These are phyloP conservation scores for Epicauta chinensis DNA, from an alignment of 1,140 invertebrate species.

Conservation along the genomic window DNA sequence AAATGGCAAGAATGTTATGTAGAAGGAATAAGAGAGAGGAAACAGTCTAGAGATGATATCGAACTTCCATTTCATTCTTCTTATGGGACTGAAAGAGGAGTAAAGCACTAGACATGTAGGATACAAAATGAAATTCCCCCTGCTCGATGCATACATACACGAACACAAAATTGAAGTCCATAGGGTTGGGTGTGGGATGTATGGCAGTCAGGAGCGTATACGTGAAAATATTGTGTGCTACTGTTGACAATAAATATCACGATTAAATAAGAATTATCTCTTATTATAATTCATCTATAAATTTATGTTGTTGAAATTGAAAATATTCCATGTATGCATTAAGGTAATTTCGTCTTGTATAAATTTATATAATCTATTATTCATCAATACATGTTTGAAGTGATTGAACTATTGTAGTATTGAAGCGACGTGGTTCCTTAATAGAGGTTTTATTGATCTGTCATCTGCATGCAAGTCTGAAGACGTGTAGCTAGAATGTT, in stretches of 20 bases:
- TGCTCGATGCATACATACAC: constrained; percentile 34
- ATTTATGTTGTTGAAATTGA: no score
- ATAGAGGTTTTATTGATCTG: constrained; percentile 23
- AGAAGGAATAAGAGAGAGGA: constrained; percentile 9
- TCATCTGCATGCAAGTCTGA: constrained; percentile 16
- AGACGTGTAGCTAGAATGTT: constrained; percentile 10
- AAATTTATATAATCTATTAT: no score
- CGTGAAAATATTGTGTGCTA: no score
- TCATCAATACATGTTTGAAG: no score
- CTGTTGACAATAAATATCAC: no score
- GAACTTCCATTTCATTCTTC: constrained; percentile 39
- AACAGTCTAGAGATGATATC: constrained; percentile 35
- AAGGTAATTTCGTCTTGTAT: no score
- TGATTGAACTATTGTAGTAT: neutral
- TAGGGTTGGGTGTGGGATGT: constrained; percentile 25
- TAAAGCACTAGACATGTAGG: constrained; percentile 31
- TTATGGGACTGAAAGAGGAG: constrained; percentile 27
- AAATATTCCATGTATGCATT: no score
- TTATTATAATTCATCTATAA: no score
- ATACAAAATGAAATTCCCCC: constrained; percentile 41
- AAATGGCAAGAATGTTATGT: no score
- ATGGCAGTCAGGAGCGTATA: neutral
- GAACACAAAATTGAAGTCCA: constrained; percentile 40
- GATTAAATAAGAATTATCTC: no score
- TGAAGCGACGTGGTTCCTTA: constrained; percentile 1